A percentile compares a stretch with the other conserved stretches of the same genome.
Evolutionary conservation across 1,140 invertebrate species (phyloP).

Genomic region (Trinorchestia longiramus): DNA sequence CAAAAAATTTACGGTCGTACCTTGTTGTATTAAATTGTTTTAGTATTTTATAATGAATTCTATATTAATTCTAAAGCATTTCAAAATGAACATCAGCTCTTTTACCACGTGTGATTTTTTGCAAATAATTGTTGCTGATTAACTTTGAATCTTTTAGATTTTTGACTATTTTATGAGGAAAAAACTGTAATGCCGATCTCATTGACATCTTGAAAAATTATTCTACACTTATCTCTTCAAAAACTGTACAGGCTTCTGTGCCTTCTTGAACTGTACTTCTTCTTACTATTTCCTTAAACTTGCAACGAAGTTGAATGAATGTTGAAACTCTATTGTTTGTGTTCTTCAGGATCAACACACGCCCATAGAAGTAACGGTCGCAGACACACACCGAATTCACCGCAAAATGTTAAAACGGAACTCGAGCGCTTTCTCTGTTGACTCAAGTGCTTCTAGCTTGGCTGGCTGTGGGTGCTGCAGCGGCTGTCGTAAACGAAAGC

Average conservation of each 20-base stretch:
- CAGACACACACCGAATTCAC: background rate
- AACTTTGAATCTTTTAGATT: too few species aligned
- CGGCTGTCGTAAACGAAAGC: background rate
- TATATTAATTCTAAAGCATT: too few species aligned
- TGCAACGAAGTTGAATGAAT: background rate
- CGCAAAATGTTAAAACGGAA: background rate
- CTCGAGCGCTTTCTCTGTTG: conserved; percentile 30
- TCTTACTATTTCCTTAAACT: background rate
- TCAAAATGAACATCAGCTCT: too few species aligned
- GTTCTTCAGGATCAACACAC: background rate
- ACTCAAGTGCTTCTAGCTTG: background rate
- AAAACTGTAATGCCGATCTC: too few species aligned
- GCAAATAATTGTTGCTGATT: too few species aligned
- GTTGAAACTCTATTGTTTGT: background rate
- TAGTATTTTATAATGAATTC: too few species aligned
- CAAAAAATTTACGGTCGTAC: background rate
- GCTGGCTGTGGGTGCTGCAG: background rate
- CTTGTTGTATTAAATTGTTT: too few species aligned
- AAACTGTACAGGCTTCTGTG: background rate
- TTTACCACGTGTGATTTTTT: too few species aligned
- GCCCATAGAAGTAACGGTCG: background rate
- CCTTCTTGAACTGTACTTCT: background rate
- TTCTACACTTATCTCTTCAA: background rate
- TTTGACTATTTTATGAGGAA: too few species aligned
- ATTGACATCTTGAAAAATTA: too few species aligned